A percentile compares a stretch with the other conserved stretches of the same genome.
These are phyloP conservation scores for Campoplex nolae DNA, from an alignment of 2,888 invertebrate genomes.

Conservation along the genomic window DNA sequence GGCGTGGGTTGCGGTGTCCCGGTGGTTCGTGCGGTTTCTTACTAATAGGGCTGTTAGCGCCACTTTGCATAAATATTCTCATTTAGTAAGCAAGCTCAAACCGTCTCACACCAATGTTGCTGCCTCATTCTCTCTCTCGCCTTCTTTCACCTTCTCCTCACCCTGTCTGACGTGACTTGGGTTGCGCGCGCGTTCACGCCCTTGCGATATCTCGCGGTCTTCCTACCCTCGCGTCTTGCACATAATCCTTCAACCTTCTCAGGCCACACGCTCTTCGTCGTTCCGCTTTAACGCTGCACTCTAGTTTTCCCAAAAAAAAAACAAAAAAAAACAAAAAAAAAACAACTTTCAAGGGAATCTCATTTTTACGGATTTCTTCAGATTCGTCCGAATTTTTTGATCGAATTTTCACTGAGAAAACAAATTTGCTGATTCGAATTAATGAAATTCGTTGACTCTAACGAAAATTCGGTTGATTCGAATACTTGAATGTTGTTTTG, in stretches of 20 bases:
- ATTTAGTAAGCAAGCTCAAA: constrained; percentile 69
- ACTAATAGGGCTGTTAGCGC: constrained; percentile 73
- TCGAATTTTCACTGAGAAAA: no score
- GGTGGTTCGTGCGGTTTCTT: constrained; percentile 62
- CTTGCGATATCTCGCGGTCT: constrained; percentile 28
- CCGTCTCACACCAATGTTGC: neutral
- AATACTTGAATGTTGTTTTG: no score
- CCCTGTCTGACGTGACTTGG: constrained; percentile 2
- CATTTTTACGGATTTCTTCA: neutral
- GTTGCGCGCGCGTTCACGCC: constrained; percentile 35
- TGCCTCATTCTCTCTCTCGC: constrained; percentile 14
- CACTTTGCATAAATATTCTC: constrained; percentile 75
- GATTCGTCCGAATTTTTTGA: neutral
- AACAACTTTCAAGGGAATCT: neutral
- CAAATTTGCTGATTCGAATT: no score
- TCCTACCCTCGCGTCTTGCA: constrained; percentile 9
- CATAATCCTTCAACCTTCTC: constrained; percentile 21
- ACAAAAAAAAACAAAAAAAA: constrained; percentile 18
- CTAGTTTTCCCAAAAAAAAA: neutral
- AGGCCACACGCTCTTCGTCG: neutral
- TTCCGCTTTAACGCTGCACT: constrained; percentile 7
- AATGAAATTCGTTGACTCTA: no score
- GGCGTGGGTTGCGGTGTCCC: constrained; percentile 23
- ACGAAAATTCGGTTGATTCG: no score
- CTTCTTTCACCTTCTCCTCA: neutral